Conservation (phyloP, 2,113 vertebrate species). For the Cyanistes caeruleus region DNA sequence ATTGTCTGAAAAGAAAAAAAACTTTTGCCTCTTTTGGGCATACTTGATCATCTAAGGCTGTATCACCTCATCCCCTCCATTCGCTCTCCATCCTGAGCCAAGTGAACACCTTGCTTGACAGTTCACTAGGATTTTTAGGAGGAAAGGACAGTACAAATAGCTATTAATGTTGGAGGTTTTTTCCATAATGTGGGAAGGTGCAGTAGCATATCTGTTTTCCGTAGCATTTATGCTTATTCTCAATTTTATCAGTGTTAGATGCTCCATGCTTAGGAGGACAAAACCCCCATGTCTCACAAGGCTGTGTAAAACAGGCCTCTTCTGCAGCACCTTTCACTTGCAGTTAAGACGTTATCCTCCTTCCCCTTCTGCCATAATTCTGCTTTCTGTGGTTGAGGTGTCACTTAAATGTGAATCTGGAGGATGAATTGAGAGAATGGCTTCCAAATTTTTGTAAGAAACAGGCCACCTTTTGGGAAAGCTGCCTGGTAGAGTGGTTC, state of each 20-base stretch:
- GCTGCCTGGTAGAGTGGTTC: background rate
- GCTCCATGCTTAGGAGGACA: background rate
- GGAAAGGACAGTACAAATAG: background rate
- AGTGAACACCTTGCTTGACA: background rate
- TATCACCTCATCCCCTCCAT: background rate
- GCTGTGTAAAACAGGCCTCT: background rate
- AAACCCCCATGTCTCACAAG: background rate
- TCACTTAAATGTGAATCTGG: background rate
- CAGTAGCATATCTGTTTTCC: background rate
- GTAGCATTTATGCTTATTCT: background rate
- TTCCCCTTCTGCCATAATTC: background rate
- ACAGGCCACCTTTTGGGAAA: background rate
- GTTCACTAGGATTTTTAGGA: background rate
- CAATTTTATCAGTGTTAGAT: background rate
- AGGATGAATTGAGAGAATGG: background rate
- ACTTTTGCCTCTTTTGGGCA: background rate
- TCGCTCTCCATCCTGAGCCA: background rate
- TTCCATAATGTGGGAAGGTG: background rate
- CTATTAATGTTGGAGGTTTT: background rate
- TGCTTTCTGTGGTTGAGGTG: background rate
- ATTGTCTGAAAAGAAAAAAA: background rate
- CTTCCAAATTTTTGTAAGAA: background rate
- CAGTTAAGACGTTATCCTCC: background rate
- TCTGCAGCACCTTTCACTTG: background rate
- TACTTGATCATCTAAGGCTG: background rate